Conservation (phyloP, 2,888 invertebrate species). For the Meiosimyza decipiens region DNA sequence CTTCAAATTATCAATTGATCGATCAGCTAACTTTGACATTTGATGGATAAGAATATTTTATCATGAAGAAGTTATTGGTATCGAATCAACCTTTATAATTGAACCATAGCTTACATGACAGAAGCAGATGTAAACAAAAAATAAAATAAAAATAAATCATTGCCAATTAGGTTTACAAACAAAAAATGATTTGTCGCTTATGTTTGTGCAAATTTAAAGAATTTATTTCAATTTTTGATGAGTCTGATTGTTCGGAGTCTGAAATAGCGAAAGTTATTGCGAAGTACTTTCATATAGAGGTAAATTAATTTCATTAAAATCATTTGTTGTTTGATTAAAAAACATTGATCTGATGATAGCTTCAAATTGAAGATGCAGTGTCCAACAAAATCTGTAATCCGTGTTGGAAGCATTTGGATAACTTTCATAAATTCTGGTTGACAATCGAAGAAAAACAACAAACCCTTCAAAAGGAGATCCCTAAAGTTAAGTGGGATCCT, state of each 20-base stretch:
- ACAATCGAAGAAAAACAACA: slow-evolving; percentile 45
- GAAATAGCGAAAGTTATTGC: background rate
- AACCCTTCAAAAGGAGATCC: slow-evolving; percentile 4
- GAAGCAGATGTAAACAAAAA: slow-evolving; percentile 36
- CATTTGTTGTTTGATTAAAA: background rate
- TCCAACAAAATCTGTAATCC: slow-evolving; percentile 43
- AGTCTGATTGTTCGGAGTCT: too few relatives aligned
- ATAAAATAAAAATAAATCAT: background rate
- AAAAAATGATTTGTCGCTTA: background rate
- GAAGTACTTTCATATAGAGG: too few relatives aligned
- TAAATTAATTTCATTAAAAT: background rate
- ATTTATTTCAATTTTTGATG: too few relatives aligned
- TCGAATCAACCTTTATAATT: background rate
- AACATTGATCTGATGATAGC: slow-evolving; percentile 10
- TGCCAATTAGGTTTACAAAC: background rate
- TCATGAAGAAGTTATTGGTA: too few relatives aligned
- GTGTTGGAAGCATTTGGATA: slow-evolving; percentile 44
- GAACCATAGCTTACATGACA: slow-evolving; percentile 22
- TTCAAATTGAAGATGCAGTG: slow-evolving; percentile 32
- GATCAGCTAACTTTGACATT: too few relatives aligned
- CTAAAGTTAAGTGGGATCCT: too few relatives aligned
- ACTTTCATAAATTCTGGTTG: slow-evolving; percentile 45
- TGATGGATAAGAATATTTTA: too few relatives aligned
- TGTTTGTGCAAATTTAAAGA: too few relatives aligned
- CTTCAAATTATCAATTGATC: too few relatives aligned